Base-by-base conservation (phyloP, 2,113 vertebrate genomes). In the Arvicanthis niloticus region DNA sequence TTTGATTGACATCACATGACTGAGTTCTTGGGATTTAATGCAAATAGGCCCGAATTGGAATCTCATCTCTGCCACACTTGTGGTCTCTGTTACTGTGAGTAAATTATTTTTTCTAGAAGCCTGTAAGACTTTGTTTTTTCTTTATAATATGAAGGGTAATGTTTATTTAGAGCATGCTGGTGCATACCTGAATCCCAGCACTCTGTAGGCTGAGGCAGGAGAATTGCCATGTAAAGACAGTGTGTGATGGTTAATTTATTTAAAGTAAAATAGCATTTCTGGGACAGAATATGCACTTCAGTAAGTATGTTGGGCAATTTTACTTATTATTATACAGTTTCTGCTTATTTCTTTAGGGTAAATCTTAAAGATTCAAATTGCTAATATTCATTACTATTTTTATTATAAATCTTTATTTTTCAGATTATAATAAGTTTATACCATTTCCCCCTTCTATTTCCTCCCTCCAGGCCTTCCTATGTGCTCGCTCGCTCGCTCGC, bases 301-400 rank as follows among this genome's bases (percentile, higher is more conserved):
- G 90, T 87, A 95, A 93, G 31, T 80, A 4, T 22, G 86, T 17
- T 91, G 58, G 31, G 70, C 93, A 6, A 77, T 91, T 95, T 94
- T 95, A 77, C 37, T 78, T 89, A 65, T 81, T 91, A 34, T 88
- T 90, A 9, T n/a, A 73, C 85, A 60, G 84, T 77, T 73, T 94
- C 88, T 81, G 29, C 53, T 75, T 96, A 48, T 65, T 93, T 94
- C 70, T 68, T 91, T 92, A 92, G 2, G 58, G 60, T 76, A 88
- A 94, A 92, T 75, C 81, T 75, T 93, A 45, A 95, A 82, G 95
- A 89, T 88, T 76, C 3, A n/a, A 34, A 85, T 88, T 96, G n/a
- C 51, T 94, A 53, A 93, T 48, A 42, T 93, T 62, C 40, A 31
- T 31, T 62, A 31, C 5, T 84, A 31, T 31, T 84, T 62, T 84